These are phyloP conservation scores for Bombus turneri DNA, from an alignment of 1,140 invertebrate species.

Conservation along the genomic window DNA sequence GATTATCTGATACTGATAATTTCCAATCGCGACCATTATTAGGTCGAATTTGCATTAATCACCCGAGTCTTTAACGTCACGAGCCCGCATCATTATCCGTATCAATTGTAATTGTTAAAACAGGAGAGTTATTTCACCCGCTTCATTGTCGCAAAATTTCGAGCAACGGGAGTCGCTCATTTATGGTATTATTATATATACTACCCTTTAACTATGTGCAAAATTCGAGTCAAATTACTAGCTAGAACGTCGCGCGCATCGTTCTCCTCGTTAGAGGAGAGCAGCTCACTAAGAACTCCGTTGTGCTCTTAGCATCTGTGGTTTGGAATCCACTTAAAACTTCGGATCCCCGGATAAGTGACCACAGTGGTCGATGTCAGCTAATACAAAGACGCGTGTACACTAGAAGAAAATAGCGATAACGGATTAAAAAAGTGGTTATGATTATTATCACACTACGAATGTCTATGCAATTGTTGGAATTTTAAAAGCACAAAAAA, in stretches of 20 bases:
- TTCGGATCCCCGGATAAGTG: background rate
- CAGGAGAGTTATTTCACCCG: background rate
- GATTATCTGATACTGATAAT: background rate
- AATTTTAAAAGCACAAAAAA: background rate
- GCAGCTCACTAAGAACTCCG: slow-evolving; percentile 22
- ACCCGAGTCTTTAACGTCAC: background rate
- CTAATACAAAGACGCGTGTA: background rate
- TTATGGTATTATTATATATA: slow-evolving; percentile 3
- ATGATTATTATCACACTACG: no score
- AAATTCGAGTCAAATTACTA: slow-evolving; percentile 28
- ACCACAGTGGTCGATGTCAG: slow-evolving; percentile 13
- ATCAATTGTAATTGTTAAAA: background rate
- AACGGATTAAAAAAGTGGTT: background rate
- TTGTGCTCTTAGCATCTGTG: slow-evolving; percentile 14
- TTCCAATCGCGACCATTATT: background rate
- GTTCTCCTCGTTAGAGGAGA: background rate
- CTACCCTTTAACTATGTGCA: slow-evolving; percentile 5
- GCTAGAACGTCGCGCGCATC: background rate
- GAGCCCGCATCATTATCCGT: background rate
- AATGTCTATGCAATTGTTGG: background rate
- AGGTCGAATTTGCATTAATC: background rate
- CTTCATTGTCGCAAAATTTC: background rate
- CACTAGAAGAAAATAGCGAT: background rate
- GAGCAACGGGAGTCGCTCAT: background rate
- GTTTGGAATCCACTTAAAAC: slow-evolving; percentile 35